Percentiles rank a stretch among this genome's conserved stretches.
These are phyloP conservation scores for Drosophila quinaria DNA, from an alignment of 2,888 invertebrate genomes.

Conservation along the genomic window DNA sequence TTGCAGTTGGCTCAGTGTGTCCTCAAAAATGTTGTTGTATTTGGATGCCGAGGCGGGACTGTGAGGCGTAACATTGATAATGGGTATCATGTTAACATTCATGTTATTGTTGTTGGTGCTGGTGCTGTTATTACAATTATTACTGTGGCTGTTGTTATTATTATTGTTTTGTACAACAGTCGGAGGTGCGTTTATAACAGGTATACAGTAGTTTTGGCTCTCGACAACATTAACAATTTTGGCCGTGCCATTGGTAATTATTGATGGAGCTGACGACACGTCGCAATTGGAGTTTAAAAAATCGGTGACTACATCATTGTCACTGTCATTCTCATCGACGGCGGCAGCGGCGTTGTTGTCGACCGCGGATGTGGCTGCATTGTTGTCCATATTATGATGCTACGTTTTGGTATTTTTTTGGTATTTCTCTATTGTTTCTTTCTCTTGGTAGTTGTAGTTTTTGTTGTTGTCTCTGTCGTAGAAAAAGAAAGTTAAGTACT, in stretches of 20 bases:
- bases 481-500: constrained; percentile 79
- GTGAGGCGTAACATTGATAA: constrained; percentile 95
- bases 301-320: constrained; percentile 85
- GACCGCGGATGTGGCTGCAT: constrained; percentile 42
- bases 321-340: constrained; percentile 85
- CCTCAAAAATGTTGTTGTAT: constrained; percentile 88
- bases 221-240: constrained; percentile 66
- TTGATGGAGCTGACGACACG: constrained; percentile 22
- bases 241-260: constrained; percentile 46
- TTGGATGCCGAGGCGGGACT: constrained; percentile 92
- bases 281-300: constrained; percentile 83
- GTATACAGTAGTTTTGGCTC: constrained; percentile 83
- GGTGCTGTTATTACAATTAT: constrained; percentile 45
- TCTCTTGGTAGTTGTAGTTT: constrained; percentile 22
- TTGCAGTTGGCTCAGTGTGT: constrained; percentile 85
- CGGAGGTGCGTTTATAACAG: constrained; percentile 81
- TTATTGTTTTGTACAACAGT: constrained; percentile 32
- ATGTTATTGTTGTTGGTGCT: constrained; percentile 62
- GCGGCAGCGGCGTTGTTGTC: constrained; percentile 18
- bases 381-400: constrained; percentile 70
- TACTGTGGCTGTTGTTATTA: constrained; percentile 44
- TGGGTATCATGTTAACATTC: constrained; percentile 89
- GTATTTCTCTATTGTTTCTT: constrained; percentile 40
- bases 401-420: constrained; percentile 48
- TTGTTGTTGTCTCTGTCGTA: constrained; percentile 48